Base-by-base conservation (phyloP, 2,888 invertebrate species). In the Heliconius sara region DNA sequence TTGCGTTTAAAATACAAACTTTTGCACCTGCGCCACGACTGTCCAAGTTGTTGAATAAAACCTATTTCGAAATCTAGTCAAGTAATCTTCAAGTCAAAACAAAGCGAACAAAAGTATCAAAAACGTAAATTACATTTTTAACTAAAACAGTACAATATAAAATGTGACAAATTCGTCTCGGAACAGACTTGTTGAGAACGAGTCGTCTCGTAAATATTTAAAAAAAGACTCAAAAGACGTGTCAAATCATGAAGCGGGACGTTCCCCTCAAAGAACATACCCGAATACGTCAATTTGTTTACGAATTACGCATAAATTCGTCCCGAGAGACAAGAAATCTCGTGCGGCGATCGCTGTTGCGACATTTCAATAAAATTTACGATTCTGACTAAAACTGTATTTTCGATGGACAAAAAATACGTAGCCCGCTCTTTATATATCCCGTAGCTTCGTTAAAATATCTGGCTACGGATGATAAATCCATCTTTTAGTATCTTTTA, bases 361-460 rank as follows among this genome's bases (percentile, higher is more conserved):
- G 94, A 94, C 95, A 93, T 94, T 95, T 95, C 94, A 95, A 95
- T 95, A 95, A 95, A 95, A 95, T 95, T 95, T 95, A 95, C 95
- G 95, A 93, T 94, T 93, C 90, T 93, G 93, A 94, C 95, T 95
- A 92, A 94, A 95, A 94, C 93, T 92, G 93, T 92, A 91, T 92
- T 68, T 92, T 90, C 91, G 89, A 91, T 91, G 91, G 91, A 93
- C 91, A 93, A 93, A 93, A 94, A 94, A 91, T 90, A 91, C 91
- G 90, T 93, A 91, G 92, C 88, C 90, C 90, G 91, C 92, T 93
- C 93, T 93, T 78, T 78, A 74, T 74, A 74, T 39, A 67, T 74
- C 67, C 89, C 88, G 89, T 43, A 85, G 87, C 90, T 93, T 95
- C 95, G 95, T 95, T 95, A 95, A 95, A 95, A 95, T 94, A 92